phyloP scores from a whole-genome alignment of 2,797 vertebrate species.

The Rhabdophis nuchalis region DNA sequence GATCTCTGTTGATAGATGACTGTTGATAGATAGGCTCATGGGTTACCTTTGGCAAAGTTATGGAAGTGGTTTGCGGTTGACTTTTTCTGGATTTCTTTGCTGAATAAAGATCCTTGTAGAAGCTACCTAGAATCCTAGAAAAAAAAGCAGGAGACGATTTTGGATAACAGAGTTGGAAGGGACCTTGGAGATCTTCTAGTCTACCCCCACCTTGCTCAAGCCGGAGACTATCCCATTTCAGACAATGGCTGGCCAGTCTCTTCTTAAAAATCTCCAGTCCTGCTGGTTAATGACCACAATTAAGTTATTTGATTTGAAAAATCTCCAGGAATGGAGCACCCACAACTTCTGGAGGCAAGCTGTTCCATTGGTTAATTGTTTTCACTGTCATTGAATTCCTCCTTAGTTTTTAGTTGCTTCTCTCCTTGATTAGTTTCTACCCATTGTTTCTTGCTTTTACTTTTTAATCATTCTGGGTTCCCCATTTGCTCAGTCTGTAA shows the following conservation, averaged over 20 bases:
- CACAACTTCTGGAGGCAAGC: not conserved
- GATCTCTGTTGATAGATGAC: not conserved
- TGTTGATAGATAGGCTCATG: not conserved
- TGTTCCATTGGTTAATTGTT: not conserved
- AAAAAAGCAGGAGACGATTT: not conserved
- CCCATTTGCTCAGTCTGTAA: not conserved
- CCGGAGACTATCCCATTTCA: not conserved
- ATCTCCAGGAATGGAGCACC: not conserved
- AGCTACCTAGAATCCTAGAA: not conserved
- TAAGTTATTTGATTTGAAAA: not conserved
- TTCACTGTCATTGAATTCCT: not conserved
- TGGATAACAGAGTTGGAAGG: not conserved
- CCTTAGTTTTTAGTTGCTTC: not conserved
- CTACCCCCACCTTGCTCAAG: accelerated
- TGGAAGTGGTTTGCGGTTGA: not conserved
- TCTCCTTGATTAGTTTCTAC: not conserved
- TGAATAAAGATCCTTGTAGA: not conserved
- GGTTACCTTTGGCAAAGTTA: not conserved
- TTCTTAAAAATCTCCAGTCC: not conserved
- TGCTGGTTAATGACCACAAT: too few species aligned
- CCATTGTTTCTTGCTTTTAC: not conserved
- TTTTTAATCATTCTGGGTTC: not conserved
- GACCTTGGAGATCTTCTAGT: not conserved
- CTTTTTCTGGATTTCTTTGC: not conserved
- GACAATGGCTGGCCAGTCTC: not conserved